Percentiles rank a stretch among this genome's conserved stretches.
Evolutionary conservation across 2,113 vertebrate species (phyloP).

Genomic region (Lethenteron camtschaticum): DNA sequence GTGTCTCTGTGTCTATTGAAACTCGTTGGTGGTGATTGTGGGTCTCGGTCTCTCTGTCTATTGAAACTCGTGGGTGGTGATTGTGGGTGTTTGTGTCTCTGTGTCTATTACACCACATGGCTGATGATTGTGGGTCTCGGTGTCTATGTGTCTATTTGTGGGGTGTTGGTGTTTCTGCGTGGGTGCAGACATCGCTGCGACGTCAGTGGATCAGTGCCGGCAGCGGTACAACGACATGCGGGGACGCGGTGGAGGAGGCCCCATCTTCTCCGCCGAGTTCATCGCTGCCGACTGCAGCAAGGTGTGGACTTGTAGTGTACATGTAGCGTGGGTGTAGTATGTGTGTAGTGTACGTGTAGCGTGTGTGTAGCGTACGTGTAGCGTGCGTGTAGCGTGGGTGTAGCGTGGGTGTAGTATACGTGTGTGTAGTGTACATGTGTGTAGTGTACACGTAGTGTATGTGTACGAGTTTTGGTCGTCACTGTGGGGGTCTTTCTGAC

Average conservation of each 20-base stretch:
- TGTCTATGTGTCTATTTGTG: too few relatives aligned
- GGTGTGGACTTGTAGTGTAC: conserved; percentile 23
- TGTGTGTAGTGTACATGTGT: not conserved
- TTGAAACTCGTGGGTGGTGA: too few relatives aligned
- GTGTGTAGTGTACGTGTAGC: not conserved
- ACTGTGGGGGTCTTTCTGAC: not conserved
- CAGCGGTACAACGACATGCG: conserved; percentile 66
- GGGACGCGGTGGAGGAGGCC: conserved; percentile 29
- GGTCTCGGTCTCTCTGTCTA: too few relatives aligned
- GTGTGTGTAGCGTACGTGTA: not conserved
- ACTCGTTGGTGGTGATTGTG: too few relatives aligned
- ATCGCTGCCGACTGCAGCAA: conserved; percentile 69
- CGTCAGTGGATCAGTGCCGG: conserved; percentile 77
- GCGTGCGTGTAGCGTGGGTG: too few relatives aligned
- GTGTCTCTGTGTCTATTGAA: too few relatives aligned
- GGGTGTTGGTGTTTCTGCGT: too few relatives aligned
- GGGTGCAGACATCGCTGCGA: conserved; percentile 50
- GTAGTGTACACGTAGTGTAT: not conserved
- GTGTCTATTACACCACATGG: too few relatives aligned
- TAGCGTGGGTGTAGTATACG: too few relatives aligned
- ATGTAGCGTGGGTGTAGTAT: not conserved
- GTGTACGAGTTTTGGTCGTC: not conserved
- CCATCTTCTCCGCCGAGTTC: conserved; percentile 66
- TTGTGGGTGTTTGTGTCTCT: too few relatives aligned
- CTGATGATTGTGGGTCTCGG: too few relatives aligned